phyloP scores from a whole-genome alignment of 2,888 invertebrate genomes.

The Drosophila meridiana region DNA sequence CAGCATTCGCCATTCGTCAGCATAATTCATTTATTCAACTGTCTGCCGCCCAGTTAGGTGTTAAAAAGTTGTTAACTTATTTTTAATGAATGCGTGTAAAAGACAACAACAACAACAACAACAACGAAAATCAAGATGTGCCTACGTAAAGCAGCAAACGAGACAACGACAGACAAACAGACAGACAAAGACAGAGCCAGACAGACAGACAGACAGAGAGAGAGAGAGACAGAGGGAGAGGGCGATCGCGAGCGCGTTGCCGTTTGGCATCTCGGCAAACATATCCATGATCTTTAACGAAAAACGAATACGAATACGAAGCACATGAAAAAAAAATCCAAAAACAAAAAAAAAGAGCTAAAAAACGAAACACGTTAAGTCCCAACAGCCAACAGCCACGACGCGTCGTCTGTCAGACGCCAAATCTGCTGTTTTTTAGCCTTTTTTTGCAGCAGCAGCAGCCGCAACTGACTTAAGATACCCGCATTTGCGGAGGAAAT shows the following conservation, averaged over 20 bases:
- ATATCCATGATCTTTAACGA: slow-evolving; percentile 75
- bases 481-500: slow-evolving; percentile 13
- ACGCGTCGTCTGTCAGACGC: slow-evolving; percentile 53
- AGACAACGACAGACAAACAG: slow-evolving; percentile 27
- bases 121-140: slow-evolving; percentile 55
- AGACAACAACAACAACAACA: slow-evolving; percentile 47
- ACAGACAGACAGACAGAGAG: not conserved
- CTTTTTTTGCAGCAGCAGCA: slow-evolving; percentile 7
- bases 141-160: slow-evolving; percentile 54
- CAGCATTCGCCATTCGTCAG: slow-evolving; percentile 71
- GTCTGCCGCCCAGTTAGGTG: slow-evolving; percentile 83
- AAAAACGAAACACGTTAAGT: slow-evolving; percentile 51
- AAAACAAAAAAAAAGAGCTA: slow-evolving; percentile 19
- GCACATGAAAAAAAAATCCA: slow-evolving; percentile 34
- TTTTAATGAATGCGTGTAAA: slow-evolving; percentile 80
- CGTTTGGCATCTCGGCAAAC: slow-evolving; percentile 71
- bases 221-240: slow-evolving; percentile 1
- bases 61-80: slow-evolving; percentile 84
- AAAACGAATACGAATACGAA: slow-evolving; percentile 30
- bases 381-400: slow-evolving; percentile 24
- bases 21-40: slow-evolving; percentile 80
- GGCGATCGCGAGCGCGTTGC: slow-evolving; percentile 23
- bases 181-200: not conserved
- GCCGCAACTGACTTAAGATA: slow-evolving; percentile 9
- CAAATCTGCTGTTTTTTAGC: slow-evolving; percentile 31